phyloP scores from a whole-genome alignment of 1,140 invertebrate species.

The Oedothorax gibbosus region DNA sequence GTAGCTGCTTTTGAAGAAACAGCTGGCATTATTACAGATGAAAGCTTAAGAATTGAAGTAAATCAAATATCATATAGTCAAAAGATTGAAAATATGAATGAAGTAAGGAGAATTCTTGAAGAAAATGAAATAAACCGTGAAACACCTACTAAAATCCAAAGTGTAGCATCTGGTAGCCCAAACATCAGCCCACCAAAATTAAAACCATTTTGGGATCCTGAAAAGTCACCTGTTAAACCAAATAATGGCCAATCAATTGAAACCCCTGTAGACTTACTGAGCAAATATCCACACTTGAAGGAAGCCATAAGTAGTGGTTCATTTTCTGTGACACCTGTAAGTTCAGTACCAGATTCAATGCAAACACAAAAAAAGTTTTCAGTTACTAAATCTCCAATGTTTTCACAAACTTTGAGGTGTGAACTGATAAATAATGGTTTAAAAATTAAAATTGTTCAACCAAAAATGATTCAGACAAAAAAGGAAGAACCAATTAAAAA shows the following conservation, averaged over 20 bases:
- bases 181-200: constrained; percentile 24
- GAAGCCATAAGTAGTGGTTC: constrained; percentile 32
- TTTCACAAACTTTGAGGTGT: constrained; percentile 38
- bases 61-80: too few species aligned
- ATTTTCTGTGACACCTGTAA: constrained; percentile 20
- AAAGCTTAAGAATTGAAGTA: too few species aligned
- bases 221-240: background rate
- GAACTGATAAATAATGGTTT: constrained; percentile 38
- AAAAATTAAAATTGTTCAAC: constrained; percentile 42
- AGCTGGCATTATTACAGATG: too few species aligned
- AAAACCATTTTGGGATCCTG: constrained; percentile 48
- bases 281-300: constrained; percentile 30
- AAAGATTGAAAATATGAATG: too few species aligned
- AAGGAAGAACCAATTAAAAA: background rate
- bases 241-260: background rate
- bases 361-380: background rate
- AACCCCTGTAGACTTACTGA: background rate
- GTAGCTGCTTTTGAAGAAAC: too few species aligned
- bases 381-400: background rate
- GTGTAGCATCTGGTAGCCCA: too few species aligned
- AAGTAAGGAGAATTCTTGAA: too few species aligned
- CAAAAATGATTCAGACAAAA: background rate
- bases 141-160: background rate
- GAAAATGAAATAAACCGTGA: background rate
- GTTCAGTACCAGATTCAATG: background rate